A percentile compares a stretch with the other conserved stretches of the same genome.
Evolutionary conservation across 2,113 vertebrate species (phyloP).

Genomic region (Laticauda colubrina): DNA sequence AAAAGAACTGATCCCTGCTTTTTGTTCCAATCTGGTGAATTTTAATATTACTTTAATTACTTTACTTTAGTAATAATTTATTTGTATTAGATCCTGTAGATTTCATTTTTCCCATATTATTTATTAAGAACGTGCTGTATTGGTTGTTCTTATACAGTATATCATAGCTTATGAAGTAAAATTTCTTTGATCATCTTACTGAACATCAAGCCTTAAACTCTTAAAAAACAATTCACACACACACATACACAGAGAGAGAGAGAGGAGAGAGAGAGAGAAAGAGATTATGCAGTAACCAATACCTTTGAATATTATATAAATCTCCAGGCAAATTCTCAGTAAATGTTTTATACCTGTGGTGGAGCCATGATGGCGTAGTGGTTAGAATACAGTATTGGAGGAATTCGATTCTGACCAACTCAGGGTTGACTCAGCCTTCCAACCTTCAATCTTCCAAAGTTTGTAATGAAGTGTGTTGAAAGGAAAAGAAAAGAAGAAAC

Average conservation of each 20-base stretch:
- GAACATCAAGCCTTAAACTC: not conserved
- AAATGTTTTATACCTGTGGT: slow-evolving; percentile 4
- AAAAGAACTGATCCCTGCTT: not conserved
- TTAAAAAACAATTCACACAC: not conserved
- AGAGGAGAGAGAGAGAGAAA: too few relatives aligned
- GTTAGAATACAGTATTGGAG: not conserved
- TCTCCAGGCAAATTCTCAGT: not conserved
- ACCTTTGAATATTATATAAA: slow-evolving; percentile 5
- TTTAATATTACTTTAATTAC: not conserved
- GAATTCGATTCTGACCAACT: not conserved
- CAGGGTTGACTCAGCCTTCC: not conserved
- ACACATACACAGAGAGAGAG: not conserved
- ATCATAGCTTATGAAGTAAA: not conserved
- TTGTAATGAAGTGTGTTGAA: slow-evolving; percentile 30
- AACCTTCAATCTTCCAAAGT: not conserved
- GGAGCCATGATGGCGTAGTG: not conserved
- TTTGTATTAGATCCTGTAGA: not conserved
- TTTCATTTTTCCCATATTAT: not conserved
- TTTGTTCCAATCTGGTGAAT: not conserved
- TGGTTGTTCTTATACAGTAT: not conserved
- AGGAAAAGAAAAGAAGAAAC: slow-evolving; percentile 15
- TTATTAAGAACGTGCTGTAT: not conserved
- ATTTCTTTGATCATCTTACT: not conserved
- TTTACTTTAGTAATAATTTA: not conserved
- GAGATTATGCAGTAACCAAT: not conserved